Conservation (phyloP, 2,888 invertebrate genomes). For the Helobdella robusta region DNA sequence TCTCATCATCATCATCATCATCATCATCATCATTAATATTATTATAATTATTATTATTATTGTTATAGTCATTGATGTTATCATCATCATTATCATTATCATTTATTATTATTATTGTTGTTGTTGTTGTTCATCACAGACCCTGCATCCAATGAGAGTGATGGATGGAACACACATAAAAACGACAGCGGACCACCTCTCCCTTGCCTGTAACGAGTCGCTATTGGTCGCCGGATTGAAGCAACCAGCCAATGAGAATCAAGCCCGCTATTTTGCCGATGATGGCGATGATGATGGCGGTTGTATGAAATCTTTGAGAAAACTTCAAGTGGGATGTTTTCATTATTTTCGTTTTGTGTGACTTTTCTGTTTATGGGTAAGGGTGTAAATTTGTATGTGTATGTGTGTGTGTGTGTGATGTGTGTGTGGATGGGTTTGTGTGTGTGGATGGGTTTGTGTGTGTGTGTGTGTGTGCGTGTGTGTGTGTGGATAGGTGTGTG, state of each 20-base stretch:
- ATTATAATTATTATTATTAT: background rate
- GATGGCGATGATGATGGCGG: no score
- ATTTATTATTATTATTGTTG: background rate
- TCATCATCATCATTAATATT: background rate
- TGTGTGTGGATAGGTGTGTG: no score
- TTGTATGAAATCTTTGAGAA: no score
- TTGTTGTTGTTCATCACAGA: conserved; percentile 37
- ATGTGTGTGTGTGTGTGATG: no score
- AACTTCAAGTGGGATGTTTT: no score
- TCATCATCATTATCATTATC: background rate
- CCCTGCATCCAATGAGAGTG: conserved; percentile 44
- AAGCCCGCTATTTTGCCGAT: background rate
- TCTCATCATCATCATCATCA: background rate
- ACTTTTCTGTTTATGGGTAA: no score
- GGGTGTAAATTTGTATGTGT: no score
- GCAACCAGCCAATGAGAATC: background rate
- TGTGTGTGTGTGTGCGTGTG: no score
- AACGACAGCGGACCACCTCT: conserved; percentile 46
- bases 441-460: no score
- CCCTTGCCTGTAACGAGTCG: conserved; percentile 45
- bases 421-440: no score
- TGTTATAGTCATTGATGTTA: background rate
- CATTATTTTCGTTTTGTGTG: no score
- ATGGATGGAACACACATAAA: conserved; percentile 47
- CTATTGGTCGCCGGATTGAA: conserved; percentile 48